Evolutionary conservation across 2,797 vertebrate genomes (phyloP).

Genomic region (Myripristis murdjan): DNA sequence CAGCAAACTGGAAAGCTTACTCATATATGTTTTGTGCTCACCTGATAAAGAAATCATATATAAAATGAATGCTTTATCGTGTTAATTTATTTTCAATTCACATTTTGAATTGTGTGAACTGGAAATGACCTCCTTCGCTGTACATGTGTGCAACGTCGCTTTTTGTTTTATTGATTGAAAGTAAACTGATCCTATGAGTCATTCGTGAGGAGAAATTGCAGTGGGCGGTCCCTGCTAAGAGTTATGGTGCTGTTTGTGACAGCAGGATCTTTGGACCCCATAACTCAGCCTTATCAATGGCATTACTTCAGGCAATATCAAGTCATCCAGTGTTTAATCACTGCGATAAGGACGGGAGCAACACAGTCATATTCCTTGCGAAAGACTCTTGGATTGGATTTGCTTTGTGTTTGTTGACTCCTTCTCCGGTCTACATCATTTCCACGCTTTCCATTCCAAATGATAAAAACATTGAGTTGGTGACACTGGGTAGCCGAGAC

Average conservation of each 20-base stretch:
- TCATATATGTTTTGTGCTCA: no score
- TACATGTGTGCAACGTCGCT: neutral
- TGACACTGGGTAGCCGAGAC: slow-evolving; percentile 62
- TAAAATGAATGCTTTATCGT: neutral
- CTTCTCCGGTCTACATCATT: slow-evolving; percentile 42
- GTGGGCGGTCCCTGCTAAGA: slow-evolving; percentile 18
- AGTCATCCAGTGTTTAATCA: slow-evolving; percentile 30
- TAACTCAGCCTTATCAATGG: slow-evolving; percentile 48
- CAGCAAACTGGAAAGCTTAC: neutral
- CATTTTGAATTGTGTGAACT: neutral
- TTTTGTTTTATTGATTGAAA: slow-evolving; percentile 25
- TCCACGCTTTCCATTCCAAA: slow-evolving; percentile 61
- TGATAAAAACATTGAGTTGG: slow-evolving; percentile 60
- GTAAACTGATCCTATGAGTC: slow-evolving; percentile 33
- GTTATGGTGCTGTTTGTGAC: slow-evolving; percentile 14
- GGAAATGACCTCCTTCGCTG: slow-evolving; percentile 12
- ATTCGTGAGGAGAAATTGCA: slow-evolving; percentile 22
- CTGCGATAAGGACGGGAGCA: slow-evolving; percentile 18
- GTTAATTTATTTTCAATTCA: slow-evolving; percentile 1
- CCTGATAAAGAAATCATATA: no score
- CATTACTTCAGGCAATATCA: slow-evolving; percentile 42
- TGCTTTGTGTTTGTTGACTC: slow-evolving; percentile 46
- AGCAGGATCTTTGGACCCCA: slow-evolving; percentile 42
- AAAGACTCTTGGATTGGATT: slow-evolving; percentile 41
- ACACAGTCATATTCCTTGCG: slow-evolving; percentile 10